Conservation (phyloP, 2,797 vertebrate genomes). For the Calcarius lapponicus region DNA sequence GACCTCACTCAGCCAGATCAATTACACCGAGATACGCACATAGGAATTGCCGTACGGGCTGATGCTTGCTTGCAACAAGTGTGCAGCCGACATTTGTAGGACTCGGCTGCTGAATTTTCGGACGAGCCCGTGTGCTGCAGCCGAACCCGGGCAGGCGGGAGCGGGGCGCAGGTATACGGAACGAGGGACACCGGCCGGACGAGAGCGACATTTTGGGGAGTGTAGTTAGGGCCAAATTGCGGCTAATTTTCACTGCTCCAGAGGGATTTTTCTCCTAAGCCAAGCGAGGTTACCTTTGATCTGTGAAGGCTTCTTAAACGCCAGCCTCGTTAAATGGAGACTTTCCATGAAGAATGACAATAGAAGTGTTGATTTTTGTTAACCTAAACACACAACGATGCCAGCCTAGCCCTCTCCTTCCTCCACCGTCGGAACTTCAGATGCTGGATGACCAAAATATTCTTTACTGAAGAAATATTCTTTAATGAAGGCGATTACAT, state of each 20-base stretch:
- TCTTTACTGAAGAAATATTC: not conserved
- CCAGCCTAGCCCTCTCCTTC: constrained; percentile 1
- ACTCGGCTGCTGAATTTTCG: constrained; percentile 3
- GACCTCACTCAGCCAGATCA: constrained; percentile 93
- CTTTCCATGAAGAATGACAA: constrained; percentile 61
- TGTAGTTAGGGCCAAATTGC: constrained; percentile 51
- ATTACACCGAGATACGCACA: constrained; percentile 76
- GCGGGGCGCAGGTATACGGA: not conserved
- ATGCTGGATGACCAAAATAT: not conserved
- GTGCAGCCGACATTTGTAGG: constrained; percentile 34
- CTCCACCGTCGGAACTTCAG: not conserved
- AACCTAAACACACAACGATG: constrained; percentile 35
- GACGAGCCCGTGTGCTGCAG: not conserved
- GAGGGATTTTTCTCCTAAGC: constrained; percentile 38
- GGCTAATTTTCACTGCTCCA: constrained; percentile 66
- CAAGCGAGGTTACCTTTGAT: constrained; percentile 68
- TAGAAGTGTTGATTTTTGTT: constrained; percentile 66
- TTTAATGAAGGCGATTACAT: not conserved
- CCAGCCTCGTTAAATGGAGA: constrained; percentile 51
- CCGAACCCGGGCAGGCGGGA: not conserved
- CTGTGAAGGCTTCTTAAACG: constrained; percentile 42
- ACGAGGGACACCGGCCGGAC: not conserved
- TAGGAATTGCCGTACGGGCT: constrained; percentile 12
- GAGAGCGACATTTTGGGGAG: not conserved
- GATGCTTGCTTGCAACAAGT: constrained; percentile 37